Evolutionary conservation across 2,113 vertebrate genomes (phyloP).

Genomic region (Fregata magnificens): DNA sequence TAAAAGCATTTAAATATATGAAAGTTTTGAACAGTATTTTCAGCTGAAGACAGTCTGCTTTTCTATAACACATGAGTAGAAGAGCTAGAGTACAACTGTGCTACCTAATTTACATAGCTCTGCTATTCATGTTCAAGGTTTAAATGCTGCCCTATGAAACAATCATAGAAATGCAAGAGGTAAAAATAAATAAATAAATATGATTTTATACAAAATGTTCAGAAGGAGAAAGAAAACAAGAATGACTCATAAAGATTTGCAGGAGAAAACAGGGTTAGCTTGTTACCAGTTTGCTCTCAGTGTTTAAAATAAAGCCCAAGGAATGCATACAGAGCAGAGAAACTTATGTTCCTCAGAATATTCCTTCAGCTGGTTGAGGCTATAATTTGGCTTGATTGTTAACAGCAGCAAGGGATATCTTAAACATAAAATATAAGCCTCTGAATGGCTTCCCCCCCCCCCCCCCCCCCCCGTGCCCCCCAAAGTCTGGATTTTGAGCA

Average conservation of each 20-base stretch:
- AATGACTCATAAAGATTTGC: not conserved
- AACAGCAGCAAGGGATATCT: not conserved
- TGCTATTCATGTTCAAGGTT: not conserved
- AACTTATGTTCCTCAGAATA: fast-evolving
- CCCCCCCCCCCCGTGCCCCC: fast-evolving
- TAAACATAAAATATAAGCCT: not conserved
- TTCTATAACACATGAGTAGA: too few relatives aligned
- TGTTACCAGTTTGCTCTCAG: not conserved
- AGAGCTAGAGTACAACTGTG: not conserved
- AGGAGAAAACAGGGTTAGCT: not conserved
- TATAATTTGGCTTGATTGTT: not conserved
- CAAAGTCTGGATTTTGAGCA: not conserved
- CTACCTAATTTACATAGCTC: not conserved
- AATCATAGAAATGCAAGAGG: fast-evolving
- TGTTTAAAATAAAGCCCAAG: not conserved
- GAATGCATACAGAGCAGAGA: fast-evolving
- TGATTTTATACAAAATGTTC: not conserved
- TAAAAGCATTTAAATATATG: not conserved
- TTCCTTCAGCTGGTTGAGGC: not conserved
- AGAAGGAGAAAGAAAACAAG: not conserved
- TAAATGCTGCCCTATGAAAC: not conserved
- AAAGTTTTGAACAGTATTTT: not conserved
- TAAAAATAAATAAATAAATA: not conserved
- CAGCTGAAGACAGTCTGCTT: not conserved
- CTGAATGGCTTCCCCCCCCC: not conserved